Evolutionary conservation across 2,797 vertebrate species (phyloP), one percentile per base, ranked within the genome.

Genomic region (Hydrocynus forskahlii): DNA sequence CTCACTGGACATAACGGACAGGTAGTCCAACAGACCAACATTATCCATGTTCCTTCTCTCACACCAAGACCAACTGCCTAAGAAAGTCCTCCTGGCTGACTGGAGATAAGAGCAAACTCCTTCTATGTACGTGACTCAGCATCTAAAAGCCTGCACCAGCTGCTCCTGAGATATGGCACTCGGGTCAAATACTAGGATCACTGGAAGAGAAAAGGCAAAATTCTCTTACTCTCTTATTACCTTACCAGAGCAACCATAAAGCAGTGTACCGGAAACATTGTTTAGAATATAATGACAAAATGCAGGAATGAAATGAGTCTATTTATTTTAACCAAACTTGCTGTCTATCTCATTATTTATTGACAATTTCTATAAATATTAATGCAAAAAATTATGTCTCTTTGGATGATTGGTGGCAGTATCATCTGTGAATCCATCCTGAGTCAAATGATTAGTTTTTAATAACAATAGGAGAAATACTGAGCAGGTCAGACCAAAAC

Each of bases 61-160:
- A 89, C 84, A 85, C 52, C 73, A 80, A 79, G 55, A 92, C 89
- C 91, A 92, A 94, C 93, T 89, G 91, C 90, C 90, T 80, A 75
- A 86, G 86, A 93, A 93, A 88, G 92, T 88, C 87, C 89, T 88
- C 87, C 89, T 95, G 94, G 90, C 87, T 88, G 86, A 89, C 25
- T 75, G 85, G 84, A 93, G 94, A 95, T 95, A 95, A 95, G 94
- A 81, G 91, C 79, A 81, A 78, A 89, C 90, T 93, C 91, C 92
- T 86, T 84, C 80, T 86, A 85, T 91, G 13, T 3, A 93, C 89
- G 92, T 95, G 93, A 95, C 93, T 95, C 93, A 94, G 94, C 94
- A 92, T 85, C 91, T 89, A 88, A 89, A 80, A 81, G 67, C 85
- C 87, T 76, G 72, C 86, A 81, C 84, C 89, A 81, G 66, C 23